Evolutionary conservation across 2,888 invertebrate genomes (phyloP).

Genomic region (Philaethria dido): DNA sequence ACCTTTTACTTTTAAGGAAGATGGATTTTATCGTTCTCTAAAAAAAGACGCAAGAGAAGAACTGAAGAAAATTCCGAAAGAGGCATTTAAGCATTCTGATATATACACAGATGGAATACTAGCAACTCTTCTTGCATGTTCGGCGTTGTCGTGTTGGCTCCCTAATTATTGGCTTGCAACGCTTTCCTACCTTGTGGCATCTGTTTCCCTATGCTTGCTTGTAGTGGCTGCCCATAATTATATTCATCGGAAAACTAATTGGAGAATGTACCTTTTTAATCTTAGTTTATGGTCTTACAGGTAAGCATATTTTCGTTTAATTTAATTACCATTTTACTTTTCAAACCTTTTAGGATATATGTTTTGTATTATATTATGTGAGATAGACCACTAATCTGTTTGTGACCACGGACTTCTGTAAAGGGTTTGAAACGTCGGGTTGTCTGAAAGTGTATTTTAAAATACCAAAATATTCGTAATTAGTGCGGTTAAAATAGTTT

Average conservation of each 20-base stretch:
- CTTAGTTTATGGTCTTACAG: conserved; percentile 87
- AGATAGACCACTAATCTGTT: too few species aligned
- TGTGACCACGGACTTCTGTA: too few species aligned
- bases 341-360: too few species aligned
- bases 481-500: too few species aligned
- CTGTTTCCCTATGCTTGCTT: conserved; percentile 83
- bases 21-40: conserved; percentile 89
- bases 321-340: neutral
- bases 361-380: too few species aligned
- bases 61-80: conserved; percentile 78
- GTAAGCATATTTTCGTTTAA: conserved; percentile 53
- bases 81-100: conserved; percentile 51
- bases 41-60: conserved; percentile 83
- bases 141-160: conserved; percentile 59
- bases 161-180: conserved; percentile 57
- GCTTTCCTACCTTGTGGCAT: conserved; percentile 58
- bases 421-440: too few species aligned
- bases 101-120: conserved; percentile 68
- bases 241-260: conserved; percentile 89
- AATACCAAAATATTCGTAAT: too few species aligned
- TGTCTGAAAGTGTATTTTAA: too few species aligned
- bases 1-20: conserved; percentile 88
- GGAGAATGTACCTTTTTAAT: conserved; percentile 91
- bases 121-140: conserved; percentile 60
- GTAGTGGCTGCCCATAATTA: conserved; percentile 89